A percentile compares a stretch with the other conserved stretches of the same genome.
Evolutionary conservation across 1,140 invertebrate genomes (phyloP).

Genomic region (Aphaenogaster floridana): DNA sequence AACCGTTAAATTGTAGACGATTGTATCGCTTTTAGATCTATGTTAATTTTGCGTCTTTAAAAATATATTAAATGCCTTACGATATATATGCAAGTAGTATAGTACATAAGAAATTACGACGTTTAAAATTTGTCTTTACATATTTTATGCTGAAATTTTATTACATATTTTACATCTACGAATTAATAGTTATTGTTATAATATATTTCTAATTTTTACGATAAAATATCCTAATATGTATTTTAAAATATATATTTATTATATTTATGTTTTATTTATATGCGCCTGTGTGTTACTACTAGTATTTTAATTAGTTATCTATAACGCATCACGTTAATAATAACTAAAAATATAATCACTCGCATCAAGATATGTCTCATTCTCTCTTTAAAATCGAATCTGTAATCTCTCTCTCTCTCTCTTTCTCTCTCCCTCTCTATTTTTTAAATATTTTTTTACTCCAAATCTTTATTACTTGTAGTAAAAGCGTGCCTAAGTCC

Average conservation of each 20-base stretch:
- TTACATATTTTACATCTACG: background rate
- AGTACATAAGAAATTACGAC: background rate
- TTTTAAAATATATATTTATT: slow-evolving; percentile 25
- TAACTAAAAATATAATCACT: background rate
- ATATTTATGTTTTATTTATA: slow-evolving; percentile 29
- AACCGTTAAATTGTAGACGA: slow-evolving; percentile 13
- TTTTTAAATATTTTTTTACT: no score
- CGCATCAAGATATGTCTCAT: background rate
- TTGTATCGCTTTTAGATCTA: background rate
- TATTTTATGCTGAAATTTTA: background rate
- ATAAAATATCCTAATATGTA: slow-evolving; percentile 9
- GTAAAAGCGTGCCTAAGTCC: no score
- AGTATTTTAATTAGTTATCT: background rate
- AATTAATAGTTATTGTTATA: slow-evolving; percentile 20
- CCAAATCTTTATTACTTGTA: no score
- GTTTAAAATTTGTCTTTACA: background rate
- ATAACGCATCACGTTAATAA: background rate
- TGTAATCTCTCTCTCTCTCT: no score
- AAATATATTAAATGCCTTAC: background rate
- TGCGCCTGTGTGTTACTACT: background rate
- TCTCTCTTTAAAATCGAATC: background rate
- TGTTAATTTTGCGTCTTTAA: background rate
- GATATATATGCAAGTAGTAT: background rate
- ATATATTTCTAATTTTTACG: background rate
- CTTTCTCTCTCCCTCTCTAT: no score